Evolutionary conservation across 2,797 vertebrate genomes (phyloP).

Genomic region (Caiman crocodilus): DNA sequence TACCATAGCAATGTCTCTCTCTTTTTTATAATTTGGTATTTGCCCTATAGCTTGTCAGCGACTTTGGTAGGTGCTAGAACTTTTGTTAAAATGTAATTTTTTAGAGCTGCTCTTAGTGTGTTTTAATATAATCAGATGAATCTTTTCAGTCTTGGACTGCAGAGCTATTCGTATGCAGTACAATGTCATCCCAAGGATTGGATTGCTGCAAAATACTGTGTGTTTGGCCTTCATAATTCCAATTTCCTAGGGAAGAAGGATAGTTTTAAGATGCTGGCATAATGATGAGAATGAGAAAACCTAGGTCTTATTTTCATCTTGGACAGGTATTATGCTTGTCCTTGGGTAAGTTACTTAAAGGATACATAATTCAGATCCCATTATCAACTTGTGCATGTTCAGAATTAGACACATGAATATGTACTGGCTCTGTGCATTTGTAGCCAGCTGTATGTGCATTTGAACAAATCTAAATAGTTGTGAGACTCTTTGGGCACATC

Average conservation of each 20-base stretch:
- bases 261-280: neutral
- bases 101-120: constrained; percentile 21
- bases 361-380: neutral
- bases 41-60: constrained; percentile 65
- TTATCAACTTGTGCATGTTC: neutral
- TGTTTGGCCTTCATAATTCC: neutral
- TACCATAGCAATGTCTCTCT: constrained; percentile 33
- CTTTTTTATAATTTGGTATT: constrained; percentile 62
- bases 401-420: neutral
- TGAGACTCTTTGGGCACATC: neutral
- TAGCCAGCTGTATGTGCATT: neutral
- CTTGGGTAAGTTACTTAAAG: neutral
- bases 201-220: neutral
- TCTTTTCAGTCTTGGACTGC: neutral
- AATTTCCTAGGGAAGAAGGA: neutral
- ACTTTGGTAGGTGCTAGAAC: neutral
- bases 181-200: neutral
- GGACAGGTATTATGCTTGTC: neutral
- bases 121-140: constrained; percentile 9
- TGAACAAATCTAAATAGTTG: neutral
- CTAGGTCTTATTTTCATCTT: rapidly evolving
- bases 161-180: neutral
- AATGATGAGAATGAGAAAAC: neutral
- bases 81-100: constrained; percentile 50
- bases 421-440: neutral